Evolutionary conservation across 2,113 vertebrate genomes (phyloP), one percentile per base, ranked within the genome.

Genomic region (Larimichthys polyactis): DNA sequence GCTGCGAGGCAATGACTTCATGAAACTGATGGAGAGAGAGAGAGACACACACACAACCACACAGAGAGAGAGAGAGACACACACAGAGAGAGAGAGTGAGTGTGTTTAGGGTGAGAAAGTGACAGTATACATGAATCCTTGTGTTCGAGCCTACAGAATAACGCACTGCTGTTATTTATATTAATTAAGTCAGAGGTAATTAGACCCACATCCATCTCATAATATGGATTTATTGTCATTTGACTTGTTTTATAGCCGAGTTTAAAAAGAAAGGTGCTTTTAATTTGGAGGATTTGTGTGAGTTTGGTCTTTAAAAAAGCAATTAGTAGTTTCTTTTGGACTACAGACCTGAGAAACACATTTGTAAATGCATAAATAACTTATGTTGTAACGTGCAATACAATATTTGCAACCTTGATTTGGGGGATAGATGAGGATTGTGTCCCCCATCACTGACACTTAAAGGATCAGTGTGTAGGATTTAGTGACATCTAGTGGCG

Each of bases 1-100:
- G 80, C 78, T 82, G 89, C 44, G 32, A 17, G 79, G 74, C 75
- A 68, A 24, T 72, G 84, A 86, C 85, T 82, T 60, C 77, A 83
- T 22, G 62, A 70, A 24, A 73, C 46, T 14, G 43, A 70, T 16
- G 9, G 54, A 58, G 60, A 58, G 81, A 76, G 75, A 32, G 76
- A 71, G 74, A 67, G 7, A 36, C 36, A 8, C 36, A 59, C 44
- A 8, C 36, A 36, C 36, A 40, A 8, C 9, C 36, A 40, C 36
- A 8, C 36, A 57, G 58, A 75, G 57, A 79, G 72, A 64, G 65
- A 63, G 20, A 57, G 52, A 46, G 76, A n/a, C n/a, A n/a, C n/a
- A n/a, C n/a, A n/a, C n/a, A 54, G 55, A 49, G 79, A 64, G 60
- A 75, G 66, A 40, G 24, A 40, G 27, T 2, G 27, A 2, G 62